Percentiles rank a stretch among this genome's conserved stretches.
These are phyloP conservation scores for Muschampia staudingeri DNA, from an alignment of 2,888 invertebrate species.

Conservation along the genomic window DNA sequence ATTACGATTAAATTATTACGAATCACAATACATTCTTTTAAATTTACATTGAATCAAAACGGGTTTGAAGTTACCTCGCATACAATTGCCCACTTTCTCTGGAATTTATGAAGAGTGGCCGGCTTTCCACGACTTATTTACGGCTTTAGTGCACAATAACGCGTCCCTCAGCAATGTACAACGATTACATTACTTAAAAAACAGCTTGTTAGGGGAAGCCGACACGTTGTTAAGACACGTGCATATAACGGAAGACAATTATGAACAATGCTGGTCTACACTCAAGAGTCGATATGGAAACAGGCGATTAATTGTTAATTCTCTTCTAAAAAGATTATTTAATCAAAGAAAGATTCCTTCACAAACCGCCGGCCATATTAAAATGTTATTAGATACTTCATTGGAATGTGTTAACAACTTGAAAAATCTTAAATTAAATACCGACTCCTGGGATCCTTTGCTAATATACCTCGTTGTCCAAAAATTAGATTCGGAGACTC, in stretches of 20 bases:
- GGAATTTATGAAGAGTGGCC: background rate
- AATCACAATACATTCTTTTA: no score
- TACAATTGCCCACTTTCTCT: background rate
- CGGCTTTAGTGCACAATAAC: constrained; percentile 59
- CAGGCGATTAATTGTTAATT: constrained; percentile 7
- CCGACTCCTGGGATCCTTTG: background rate
- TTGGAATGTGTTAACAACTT: background rate
- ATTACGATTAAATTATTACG: background rate
- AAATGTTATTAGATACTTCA: background rate
- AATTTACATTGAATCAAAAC: background rate
- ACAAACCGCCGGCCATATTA: background rate
- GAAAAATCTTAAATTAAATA: background rate
- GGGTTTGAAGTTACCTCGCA: background rate
- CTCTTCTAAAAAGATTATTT: constrained; percentile 9
- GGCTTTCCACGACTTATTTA: background rate
- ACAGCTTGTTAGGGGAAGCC: background rate
- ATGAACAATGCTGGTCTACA: background rate
- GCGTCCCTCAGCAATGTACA: constrained; percentile 7
- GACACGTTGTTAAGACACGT: background rate
- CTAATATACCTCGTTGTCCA: constrained; percentile 63
- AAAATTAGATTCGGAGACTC: constrained; percentile 66
- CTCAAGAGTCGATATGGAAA: background rate
- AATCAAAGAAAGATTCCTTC: background rate
- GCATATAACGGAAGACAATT: background rate
- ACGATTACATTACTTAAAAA: constrained; percentile 10